A percentile compares a stretch with the other conserved stretches of the same genome.
phyloP scores from a whole-genome alignment of 2,113 vertebrate species.

The Octodon degus region DNA sequence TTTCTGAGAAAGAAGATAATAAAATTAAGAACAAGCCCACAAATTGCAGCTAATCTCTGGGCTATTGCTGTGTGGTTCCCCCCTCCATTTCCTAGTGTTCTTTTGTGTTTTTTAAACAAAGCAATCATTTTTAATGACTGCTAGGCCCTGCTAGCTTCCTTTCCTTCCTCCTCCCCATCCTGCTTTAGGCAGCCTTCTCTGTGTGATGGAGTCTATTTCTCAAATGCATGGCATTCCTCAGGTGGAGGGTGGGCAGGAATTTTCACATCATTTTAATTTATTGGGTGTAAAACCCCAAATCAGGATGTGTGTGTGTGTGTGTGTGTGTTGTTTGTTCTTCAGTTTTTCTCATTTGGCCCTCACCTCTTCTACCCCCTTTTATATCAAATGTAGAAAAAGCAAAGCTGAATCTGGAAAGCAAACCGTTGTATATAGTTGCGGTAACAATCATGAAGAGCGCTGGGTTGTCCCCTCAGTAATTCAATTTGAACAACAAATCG shows the following conservation, averaged over 20 bases:
- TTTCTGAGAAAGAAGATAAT: not conserved
- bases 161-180: conserved; percentile 69
- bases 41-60: conserved; percentile 34
- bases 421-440: conserved; percentile 86
- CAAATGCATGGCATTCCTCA: conserved; percentile 83
- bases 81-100: conserved; percentile 79
- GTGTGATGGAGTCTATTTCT: conserved; percentile 83
- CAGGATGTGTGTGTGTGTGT: conserved; percentile 57
- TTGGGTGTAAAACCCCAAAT: conserved; percentile 58
- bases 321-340: conserved; percentile 62
- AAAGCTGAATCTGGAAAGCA: conserved; percentile 73
- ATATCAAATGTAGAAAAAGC: conserved; percentile 81
- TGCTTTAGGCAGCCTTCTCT: conserved; percentile 80
- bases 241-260: conserved; percentile 59
- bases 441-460: conserved; percentile 88
- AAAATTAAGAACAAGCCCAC: not conserved
- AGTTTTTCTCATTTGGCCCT: conserved; percentile 19
- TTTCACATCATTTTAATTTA: conserved; percentile 83
- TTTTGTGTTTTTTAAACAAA: conserved; percentile 79
- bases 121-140: conserved; percentile 75
- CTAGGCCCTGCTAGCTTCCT: conserved; percentile 59
- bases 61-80: conserved; percentile 76
- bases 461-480: conserved; percentile 81
- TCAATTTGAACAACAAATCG: conserved; percentile 79
- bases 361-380: conserved; percentile 81